Evolutionary conservation across 2,797 vertebrate species (phyloP).

Genomic region (Hydrophis major): DNA sequence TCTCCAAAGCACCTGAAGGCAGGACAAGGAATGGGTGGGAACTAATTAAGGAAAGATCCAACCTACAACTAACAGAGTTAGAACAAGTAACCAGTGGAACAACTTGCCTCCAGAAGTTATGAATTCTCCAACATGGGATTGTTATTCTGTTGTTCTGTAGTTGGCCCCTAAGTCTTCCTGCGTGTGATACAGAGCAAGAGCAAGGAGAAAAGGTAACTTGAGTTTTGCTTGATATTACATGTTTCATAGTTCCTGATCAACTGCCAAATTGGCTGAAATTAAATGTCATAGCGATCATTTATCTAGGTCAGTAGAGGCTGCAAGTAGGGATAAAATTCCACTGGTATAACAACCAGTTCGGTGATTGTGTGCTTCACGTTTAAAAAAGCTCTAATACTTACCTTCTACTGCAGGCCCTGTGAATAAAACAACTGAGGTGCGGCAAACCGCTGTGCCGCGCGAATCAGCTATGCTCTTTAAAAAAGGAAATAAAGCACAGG

Average conservation of each 20-base stretch:
- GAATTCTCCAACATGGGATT: neutral
- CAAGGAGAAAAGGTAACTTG: neutral
- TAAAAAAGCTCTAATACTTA: too few species aligned
- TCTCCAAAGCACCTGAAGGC: neutral
- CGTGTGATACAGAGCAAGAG: neutral
- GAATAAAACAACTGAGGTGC: too few species aligned
- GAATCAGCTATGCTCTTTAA: too few species aligned
- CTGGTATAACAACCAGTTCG: too few species aligned
- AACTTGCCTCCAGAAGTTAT: neutral
- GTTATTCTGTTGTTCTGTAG: neutral
- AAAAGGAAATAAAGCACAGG: too few species aligned
- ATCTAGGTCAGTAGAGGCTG: neutral
- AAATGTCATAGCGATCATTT: neutral
- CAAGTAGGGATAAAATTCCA: neutral
- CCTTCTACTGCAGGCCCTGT: too few species aligned
- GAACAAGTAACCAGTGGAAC: neutral
- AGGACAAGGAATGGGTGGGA: neutral
- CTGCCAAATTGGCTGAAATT: neutral
- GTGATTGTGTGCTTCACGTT: too few species aligned
- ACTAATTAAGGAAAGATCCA: neutral
- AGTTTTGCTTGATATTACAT: neutral
- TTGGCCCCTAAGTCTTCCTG: neutral
- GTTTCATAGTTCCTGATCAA: neutral
- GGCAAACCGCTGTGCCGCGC: too few species aligned
- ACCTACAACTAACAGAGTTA: neutral